These are phyloP conservation scores for Psococerastis gibbosa DNA, from an alignment of 2,888 invertebrate species.

Conservation along the genomic window DNA sequence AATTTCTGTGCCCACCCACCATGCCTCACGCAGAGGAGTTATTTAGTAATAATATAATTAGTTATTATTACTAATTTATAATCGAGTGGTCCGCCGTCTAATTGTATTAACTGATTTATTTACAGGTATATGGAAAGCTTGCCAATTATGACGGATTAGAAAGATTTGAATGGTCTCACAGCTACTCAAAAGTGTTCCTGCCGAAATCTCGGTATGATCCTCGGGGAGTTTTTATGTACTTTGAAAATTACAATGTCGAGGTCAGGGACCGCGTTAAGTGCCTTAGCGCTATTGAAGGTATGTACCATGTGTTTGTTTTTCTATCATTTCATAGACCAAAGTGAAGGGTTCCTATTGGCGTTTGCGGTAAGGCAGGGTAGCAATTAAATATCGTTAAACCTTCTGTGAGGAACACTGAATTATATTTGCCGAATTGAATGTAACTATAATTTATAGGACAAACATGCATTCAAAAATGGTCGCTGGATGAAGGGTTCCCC, in stretches of 20 bases:
- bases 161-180: slow-evolving; percentile 87
- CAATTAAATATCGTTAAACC: too few species aligned
- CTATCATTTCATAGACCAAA: too few species aligned
- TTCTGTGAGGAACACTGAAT: too few species aligned
- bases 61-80: slow-evolving; percentile 3
- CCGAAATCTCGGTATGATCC: slow-evolving; percentile 81
- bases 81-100: too few species aligned
- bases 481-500: too few species aligned
- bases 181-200: slow-evolving; percentile 76
- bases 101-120: slow-evolving; percentile 16
- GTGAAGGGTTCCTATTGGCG: too few species aligned
- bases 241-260: slow-evolving; percentile 96
- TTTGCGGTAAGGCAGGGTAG: too few species aligned
- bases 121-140: slow-evolving; percentile 68
- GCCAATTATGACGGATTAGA: slow-evolving; percentile 51
- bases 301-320: too few species aligned
- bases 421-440: too few species aligned
- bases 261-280: slow-evolving; percentile 90
- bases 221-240: slow-evolving; percentile 82
- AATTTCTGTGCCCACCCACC: neutral
- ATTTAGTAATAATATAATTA: neutral
- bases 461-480: too few species aligned
- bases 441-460: too few species aligned
- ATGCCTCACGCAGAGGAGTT: neutral
- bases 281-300: slow-evolving; percentile 76